Evolutionary conservation across 53 echinoderm and acorn worm species (phyloP), one percentile per base, ranked within the genome.

Genomic region (Patiria pectinifera): DNA sequence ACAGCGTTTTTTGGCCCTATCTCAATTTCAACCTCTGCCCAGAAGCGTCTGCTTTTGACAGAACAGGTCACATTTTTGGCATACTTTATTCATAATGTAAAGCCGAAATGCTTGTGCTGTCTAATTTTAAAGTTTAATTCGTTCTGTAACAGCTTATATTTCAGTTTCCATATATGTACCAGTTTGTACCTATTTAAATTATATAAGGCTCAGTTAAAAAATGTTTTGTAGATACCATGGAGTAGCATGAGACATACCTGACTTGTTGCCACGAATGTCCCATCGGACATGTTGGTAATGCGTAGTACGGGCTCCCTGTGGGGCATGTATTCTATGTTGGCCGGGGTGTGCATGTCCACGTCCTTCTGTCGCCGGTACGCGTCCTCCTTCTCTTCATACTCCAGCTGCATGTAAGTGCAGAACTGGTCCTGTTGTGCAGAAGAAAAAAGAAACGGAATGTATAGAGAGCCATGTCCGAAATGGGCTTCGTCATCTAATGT

Each of bases 391-490:
- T 99, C 99, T 61, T 97, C 99, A 89, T 99, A 99, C 82, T 99
- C 97, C 35, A 99, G 94, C 91, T 99, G 99, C 99, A 99, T 99
- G 85, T 99, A 99, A 84, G 99, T 99, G 94, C 97, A 97, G 74
- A 99, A 99, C 91, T 99, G 95, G 93, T 99, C 97, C 99, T 99
- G 83, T 19, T 88, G 46, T 19, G 25, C 2, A 43, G 81, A 76
- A 23, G 24, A 13, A 23, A 23, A 18, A 74, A 74, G 3, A 21
- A 18, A 5, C 24, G 0, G 24, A 74, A 18, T 23, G 15, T 24
- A 69, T 3, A 4, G n/a, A 76, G 1, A 53, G 2, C 53, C 8
- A 53, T 53, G 53, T 5, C 53, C 53, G 53, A 53, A 53, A 53
- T 53, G 53, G 5, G 5, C 8, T 1, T 53, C 2, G 53, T 53